Evolutionary conservation across 1,140 invertebrate genomes (phyloP).

Genomic region (Luehdorfia chinensis): DNA sequence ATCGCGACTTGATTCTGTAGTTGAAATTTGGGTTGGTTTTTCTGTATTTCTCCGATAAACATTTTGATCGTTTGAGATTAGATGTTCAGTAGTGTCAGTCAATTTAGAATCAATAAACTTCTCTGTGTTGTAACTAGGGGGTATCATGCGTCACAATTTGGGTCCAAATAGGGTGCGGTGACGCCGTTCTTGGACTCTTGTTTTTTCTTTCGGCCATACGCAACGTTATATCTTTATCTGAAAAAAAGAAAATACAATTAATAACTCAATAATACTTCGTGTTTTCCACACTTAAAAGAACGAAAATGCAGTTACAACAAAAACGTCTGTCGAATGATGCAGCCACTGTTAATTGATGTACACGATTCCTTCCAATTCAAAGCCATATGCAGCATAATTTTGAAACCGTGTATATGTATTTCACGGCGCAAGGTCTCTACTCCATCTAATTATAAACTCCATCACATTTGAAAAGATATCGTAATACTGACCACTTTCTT

Average conservation of each 20-base stretch:
- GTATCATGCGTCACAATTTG: too few species aligned
- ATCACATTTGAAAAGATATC: conserved; percentile 32
- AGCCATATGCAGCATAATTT: too few species aligned
- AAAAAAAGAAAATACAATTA: conserved; percentile 49
- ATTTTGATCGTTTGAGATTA: conserved; percentile 32
- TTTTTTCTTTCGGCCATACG: conserved; percentile 67
- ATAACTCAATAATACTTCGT: too few species aligned
- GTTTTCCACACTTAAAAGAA: too few species aligned
- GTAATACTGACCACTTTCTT: conserved; percentile 41
- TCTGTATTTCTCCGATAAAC: conserved; percentile 24
- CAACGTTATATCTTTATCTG: conserved; percentile 62
- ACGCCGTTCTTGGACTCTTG: conserved; percentile 62
- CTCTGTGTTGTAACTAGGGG: too few species aligned
- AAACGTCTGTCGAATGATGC: too few species aligned
- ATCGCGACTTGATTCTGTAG: conserved; percentile 15
- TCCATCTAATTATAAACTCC: too few species aligned
- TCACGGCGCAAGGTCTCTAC: too few species aligned
- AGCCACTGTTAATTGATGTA: too few species aligned
- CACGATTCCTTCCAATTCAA: too few species aligned
- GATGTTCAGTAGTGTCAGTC: conserved; percentile 14
- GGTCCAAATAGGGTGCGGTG: conserved; percentile 67
- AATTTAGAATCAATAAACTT: conserved; percentile 27
- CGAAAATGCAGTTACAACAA: too few species aligned
- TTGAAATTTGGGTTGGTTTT: conserved; percentile 14
- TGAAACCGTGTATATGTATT: too few species aligned